Evolutionary conservation across 2,113 vertebrate species (phyloP), one percentile per base, ranked within the genome.

Genomic region (Callipepla squamata): DNA sequence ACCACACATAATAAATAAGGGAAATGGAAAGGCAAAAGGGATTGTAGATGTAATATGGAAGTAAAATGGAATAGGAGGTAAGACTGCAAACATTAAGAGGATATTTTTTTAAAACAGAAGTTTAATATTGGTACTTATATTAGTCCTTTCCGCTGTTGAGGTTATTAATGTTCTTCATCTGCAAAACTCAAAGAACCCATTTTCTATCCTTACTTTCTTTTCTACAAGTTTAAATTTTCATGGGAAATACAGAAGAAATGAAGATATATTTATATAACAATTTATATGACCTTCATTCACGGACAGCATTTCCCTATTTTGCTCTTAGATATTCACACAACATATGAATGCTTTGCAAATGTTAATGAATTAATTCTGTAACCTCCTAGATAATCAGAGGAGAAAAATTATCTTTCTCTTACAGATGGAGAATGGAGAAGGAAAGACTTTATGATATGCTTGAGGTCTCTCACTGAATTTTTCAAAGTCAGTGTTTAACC

Each of bases 391-490:
- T 72, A 94, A 65, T 85, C 85, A 87, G n/a, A 87, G 80, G 48
- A 91, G 63, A 89, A 95, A 87, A 83, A 77, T 70, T 96, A 95
- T 96, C 90, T 95, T 68, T 72, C 26, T 87, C 85, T 89, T 87
- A 85, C 87, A 96, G 79, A 72, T 91, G 93, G 40, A 91, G 38
- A 87, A 87, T 50, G 42, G 50, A 82, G 59, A 80, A 21, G 76
- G 44, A 89, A 80, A 73, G 44, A 94, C 18, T 53, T 89, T 87
- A 34, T 45, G 36, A 85, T 74, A 25, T 74, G 82, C 38, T 63
- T 85, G 55, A 85, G 45, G 53, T 90, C 55, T 87, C 72, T 93
- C 66, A 44, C 32, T 83, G 68, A 55, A 77, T 87, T 95, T 91
- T 91, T 90, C 51, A 70, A 91, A 58, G 16, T 89, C 74, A 10